Evolutionary conservation across 2,113 vertebrate genomes (phyloP).

Genomic region (Columba janthina): DNA sequence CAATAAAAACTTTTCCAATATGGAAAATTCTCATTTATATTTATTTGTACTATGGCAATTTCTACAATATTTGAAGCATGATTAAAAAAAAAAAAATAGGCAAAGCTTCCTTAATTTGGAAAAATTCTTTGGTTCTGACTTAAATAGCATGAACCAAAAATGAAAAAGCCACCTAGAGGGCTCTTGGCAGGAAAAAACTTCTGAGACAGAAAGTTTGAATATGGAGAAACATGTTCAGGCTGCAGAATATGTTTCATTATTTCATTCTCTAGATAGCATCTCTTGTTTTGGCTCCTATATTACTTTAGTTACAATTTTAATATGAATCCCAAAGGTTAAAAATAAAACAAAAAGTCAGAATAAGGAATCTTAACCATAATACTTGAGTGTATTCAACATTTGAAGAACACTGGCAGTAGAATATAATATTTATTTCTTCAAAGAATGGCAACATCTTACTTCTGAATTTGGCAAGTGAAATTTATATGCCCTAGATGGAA

Average conservation of each 20-base stretch:
- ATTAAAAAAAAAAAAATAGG: neutral
- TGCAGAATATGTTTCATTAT: neutral
- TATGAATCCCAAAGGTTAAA: neutral
- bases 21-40: neutral
- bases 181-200: neutral
- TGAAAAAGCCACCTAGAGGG: neutral
- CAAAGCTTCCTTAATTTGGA: neutral
- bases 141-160: neutral
- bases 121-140: neutral
- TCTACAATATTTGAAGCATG: neutral
- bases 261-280: neutral
- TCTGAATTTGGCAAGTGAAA: neutral
- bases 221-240: neutral
- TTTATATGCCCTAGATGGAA: neutral
- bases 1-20: neutral
- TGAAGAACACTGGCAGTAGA: neutral
- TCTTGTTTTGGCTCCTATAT: neutral
- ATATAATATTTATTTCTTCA: neutral
- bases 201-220: neutral
- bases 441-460: neutral
- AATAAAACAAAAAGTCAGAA: neutral
- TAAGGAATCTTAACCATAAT: neutral
- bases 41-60: neutral
- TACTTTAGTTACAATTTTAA: neutral
- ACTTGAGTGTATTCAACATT: neutral